phyloP scores from a whole-genome alignment of 2,888 invertebrate genomes.

The Neoascia interrupta region DNA sequence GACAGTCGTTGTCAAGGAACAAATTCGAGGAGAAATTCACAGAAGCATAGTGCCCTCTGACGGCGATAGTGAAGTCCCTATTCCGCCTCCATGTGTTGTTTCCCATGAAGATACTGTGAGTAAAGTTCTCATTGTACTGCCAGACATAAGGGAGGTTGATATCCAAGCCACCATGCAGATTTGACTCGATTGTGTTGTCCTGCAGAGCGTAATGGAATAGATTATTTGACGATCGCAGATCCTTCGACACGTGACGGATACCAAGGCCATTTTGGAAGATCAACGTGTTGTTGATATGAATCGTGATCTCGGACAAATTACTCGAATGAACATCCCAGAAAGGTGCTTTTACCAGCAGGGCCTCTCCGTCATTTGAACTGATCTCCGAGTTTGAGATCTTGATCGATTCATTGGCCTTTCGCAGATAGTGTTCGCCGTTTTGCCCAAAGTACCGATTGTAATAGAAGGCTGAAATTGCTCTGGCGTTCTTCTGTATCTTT shows the following conservation, averaged over 20 bases:
- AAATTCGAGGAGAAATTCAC: slow-evolving; percentile 92
- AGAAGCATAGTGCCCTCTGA: slow-evolving; percentile 96
- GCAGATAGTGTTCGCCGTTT: slow-evolving; percentile 89
- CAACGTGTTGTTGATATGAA: slow-evolving; percentile 91
- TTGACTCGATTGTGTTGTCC: slow-evolving; percentile 92
- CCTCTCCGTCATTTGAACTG: slow-evolving; percentile 89
- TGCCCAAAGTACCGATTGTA: slow-evolving; percentile 94
- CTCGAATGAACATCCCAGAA: slow-evolving; percentile 92
- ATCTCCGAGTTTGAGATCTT: slow-evolving; percentile 90
- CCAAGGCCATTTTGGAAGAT: slow-evolving; percentile 94
- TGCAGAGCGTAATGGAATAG: slow-evolving; percentile 96
- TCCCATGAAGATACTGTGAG: slow-evolving; percentile 92
- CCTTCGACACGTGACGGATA: slow-evolving; percentile 93
- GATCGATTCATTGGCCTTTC: slow-evolving; percentile 93
- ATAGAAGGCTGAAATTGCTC: slow-evolving; percentile 90
- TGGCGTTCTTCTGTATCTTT: slow-evolving; percentile 89
- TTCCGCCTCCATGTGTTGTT: slow-evolving; percentile 95
- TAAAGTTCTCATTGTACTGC: slow-evolving; percentile 96
- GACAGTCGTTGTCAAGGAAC: slow-evolving; percentile 92
- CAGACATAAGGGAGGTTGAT: slow-evolving; percentile 95
- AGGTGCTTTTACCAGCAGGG: slow-evolving; percentile 90
- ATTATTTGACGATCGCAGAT: slow-evolving; percentile 97
- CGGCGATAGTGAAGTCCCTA: slow-evolving; percentile 88
- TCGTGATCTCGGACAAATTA: slow-evolving; percentile 93
- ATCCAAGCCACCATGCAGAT: slow-evolving; percentile 92